Percentiles rank a stretch among this genome's conserved stretches.
These are phyloP conservation scores for Trididemnum miniatum DNA, from an alignment of 23 tunicate genomes.

Conservation along the genomic window DNA sequence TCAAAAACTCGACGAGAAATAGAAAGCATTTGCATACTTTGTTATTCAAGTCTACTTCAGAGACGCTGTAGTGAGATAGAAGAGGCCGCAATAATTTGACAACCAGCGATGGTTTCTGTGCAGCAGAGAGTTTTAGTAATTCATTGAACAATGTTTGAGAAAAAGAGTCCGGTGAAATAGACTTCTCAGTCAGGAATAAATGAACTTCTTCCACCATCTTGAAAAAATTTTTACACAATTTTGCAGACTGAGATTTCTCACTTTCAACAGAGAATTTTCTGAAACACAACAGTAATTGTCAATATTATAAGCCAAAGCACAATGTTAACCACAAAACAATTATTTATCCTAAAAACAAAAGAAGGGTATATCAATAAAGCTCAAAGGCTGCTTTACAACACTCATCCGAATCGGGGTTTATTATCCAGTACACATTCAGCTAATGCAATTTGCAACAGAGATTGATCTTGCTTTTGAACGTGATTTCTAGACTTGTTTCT, in stretches of 20 bases:
- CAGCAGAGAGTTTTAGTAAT: conserved; percentile 44
- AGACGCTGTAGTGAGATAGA: conserved; percentile 68
- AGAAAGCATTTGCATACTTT: conserved; percentile 21
- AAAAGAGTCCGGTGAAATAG: conserved; percentile 67
- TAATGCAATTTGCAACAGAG: too few relatives aligned
- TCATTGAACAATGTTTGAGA: conserved; percentile 82
- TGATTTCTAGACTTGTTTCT: too few relatives aligned
- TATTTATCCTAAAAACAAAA: not conserved
- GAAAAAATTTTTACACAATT: conserved; percentile 49
- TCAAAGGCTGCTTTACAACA: too few relatives aligned
- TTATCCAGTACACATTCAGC: too few relatives aligned
- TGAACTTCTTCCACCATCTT: conserved; percentile 34
- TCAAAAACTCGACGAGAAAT: too few relatives aligned
- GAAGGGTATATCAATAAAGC: too few relatives aligned
- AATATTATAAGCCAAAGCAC: too few relatives aligned
- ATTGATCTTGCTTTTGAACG: too few relatives aligned
- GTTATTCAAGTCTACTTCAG: conserved; percentile 74
- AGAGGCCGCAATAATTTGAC: conserved; percentile 80
- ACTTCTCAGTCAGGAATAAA: conserved; percentile 19
- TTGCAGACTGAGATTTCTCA: conserved; percentile 13
- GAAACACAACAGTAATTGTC: too few relatives aligned
- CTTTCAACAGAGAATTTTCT: not conserved
- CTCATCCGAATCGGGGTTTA: too few relatives aligned
- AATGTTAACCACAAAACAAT: not conserved
- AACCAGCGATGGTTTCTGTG: conserved; percentile 65